Evolutionary conservation across 2,888 invertebrate species (phyloP).

Genomic region (Diaperis boleti): DNA sequence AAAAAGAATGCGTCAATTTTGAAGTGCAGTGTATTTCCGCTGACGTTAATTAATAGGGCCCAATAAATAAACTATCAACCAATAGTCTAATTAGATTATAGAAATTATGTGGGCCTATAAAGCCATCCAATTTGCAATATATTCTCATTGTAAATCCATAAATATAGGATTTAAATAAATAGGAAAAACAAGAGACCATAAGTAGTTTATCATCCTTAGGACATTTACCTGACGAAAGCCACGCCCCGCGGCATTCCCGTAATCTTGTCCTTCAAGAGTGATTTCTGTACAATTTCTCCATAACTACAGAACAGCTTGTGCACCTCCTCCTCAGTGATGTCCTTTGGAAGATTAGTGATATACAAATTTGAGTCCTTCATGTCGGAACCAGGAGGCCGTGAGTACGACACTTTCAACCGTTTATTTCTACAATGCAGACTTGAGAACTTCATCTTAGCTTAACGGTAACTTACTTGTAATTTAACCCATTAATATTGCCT

Average conservation of each 20-base stretch:
- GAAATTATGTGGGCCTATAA: too few relatives aligned
- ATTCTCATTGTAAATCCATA: too few relatives aligned
- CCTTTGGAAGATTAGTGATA: slow-evolving; percentile 91
- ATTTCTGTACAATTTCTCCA: slow-evolving; percentile 92
- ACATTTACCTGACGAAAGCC: slow-evolving; percentile 92
- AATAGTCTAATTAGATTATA: too few relatives aligned
- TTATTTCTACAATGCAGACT: slow-evolving; percentile 84
- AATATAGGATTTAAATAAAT: too few relatives aligned
- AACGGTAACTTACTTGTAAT: slow-evolving; percentile 61
- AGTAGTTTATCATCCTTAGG: too few relatives aligned
- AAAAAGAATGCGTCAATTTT: too few relatives aligned
- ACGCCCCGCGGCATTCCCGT: slow-evolving; percentile 91
- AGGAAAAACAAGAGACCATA: too few relatives aligned
- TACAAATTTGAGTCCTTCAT: slow-evolving; percentile 96
- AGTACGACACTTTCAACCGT: slow-evolving; percentile 93
- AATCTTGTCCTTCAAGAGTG: slow-evolving; percentile 89
- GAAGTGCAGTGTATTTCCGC: too few relatives aligned
- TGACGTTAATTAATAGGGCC: too few relatives aligned
- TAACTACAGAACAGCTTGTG: slow-evolving; percentile 88
- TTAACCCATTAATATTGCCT: slow-evolving; percentile 82
- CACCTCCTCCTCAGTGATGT: slow-evolving; percentile 85
- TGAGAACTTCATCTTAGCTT: too few relatives aligned
- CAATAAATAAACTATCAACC: too few relatives aligned
- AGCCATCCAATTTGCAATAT: too few relatives aligned
- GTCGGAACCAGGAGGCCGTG: slow-evolving; percentile 90